Percentiles rank a stretch among this genome's conserved stretches.
Conservation (phyloP, 1,140 invertebrate genomes). For the Hylaeus anthracinus region DNA sequence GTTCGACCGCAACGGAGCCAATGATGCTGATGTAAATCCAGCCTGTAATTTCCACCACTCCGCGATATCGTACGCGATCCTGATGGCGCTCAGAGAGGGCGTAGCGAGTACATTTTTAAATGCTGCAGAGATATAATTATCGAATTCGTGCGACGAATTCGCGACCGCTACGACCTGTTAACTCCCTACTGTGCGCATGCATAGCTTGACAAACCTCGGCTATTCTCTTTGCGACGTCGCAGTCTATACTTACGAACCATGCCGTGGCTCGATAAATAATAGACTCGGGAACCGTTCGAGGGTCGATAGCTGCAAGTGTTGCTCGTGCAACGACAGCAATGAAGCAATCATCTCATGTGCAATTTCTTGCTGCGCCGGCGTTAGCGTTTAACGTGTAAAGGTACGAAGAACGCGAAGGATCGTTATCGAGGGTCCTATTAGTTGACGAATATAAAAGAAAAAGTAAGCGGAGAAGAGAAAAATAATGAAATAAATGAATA, state of each 20-base stretch:
- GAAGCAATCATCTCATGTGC: background rate
- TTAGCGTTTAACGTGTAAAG: too few species aligned
- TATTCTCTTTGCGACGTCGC: conserved; percentile 21
- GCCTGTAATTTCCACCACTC: background rate
- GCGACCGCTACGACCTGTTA: background rate
- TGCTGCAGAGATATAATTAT: background rate
- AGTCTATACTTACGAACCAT: background rate
- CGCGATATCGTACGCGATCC: too few species aligned
- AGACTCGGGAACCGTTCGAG: background rate
- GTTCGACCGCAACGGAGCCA: background rate
- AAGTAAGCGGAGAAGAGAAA: too few species aligned
- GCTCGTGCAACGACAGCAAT: background rate
- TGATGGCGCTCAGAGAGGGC: too few species aligned
- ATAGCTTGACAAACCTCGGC: background rate
- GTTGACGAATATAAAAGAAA: too few species aligned
- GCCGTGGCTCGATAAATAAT: background rate
- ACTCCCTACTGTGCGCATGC: background rate
- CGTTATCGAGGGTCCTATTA: too few species aligned
- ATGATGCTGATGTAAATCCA: background rate
- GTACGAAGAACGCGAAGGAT: too few species aligned
- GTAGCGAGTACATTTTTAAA: background rate
- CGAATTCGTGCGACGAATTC: background rate
- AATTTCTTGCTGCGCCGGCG: too few species aligned
- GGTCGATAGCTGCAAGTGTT: background rate
- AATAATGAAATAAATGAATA: too few species aligned